Evolutionary conservation across 1,140 invertebrate genomes (phyloP).

Genomic region (Zaprionus kolodkinae): DNA sequence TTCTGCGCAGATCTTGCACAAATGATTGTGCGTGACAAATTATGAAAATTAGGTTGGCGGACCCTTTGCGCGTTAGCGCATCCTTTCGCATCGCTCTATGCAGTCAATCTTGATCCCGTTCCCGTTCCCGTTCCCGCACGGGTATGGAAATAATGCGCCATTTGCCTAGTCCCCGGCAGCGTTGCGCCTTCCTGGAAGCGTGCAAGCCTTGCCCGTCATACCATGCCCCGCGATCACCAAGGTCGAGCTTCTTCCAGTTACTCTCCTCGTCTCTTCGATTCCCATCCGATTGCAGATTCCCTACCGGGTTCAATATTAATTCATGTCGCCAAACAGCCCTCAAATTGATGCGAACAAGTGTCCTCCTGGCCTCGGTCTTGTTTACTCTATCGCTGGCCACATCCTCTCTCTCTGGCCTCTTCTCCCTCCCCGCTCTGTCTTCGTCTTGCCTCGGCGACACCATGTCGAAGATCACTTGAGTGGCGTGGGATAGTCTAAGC

Average conservation of each 20-base stretch:
- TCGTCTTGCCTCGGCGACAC: slow-evolving; percentile 16
- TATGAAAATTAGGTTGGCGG: slow-evolving; percentile 74
- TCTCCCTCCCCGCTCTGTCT: neutral
- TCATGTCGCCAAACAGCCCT: slow-evolving; percentile 44
- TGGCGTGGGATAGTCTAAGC: slow-evolving; percentile 51
- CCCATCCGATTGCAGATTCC: neutral
- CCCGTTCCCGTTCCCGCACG: neutral
- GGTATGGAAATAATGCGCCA: slow-evolving; percentile 18
- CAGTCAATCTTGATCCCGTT: neutral
- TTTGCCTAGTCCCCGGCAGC: slow-evolving; percentile 11
- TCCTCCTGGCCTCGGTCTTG: slow-evolving; percentile 18
- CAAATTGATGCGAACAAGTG: slow-evolving; percentile 50
- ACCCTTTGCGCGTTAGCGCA: slow-evolving; percentile 56
- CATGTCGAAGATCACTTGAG: slow-evolving; percentile 14
- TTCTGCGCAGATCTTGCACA: slow-evolving; percentile 57
- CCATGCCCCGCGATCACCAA: neutral
- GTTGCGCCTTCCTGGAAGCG: slow-evolving; percentile 32
- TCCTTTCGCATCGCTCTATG: slow-evolving; percentile 42
- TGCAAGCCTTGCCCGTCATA: neutral
- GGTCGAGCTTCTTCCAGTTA: neutral
- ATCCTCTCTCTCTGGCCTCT: slow-evolving; percentile 4
- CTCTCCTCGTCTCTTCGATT: slow-evolving; percentile 20
- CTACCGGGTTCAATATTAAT: slow-evolving; percentile 21
- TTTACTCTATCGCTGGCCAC: slow-evolving; percentile 32
- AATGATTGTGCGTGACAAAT: slow-evolving; percentile 80